A percentile compares a stretch with the other conserved stretches of the same genome.
These are phyloP conservation scores for Argynnis bischoffii DNA, from an alignment of 2,888 invertebrate genomes.

Conservation along the genomic window DNA sequence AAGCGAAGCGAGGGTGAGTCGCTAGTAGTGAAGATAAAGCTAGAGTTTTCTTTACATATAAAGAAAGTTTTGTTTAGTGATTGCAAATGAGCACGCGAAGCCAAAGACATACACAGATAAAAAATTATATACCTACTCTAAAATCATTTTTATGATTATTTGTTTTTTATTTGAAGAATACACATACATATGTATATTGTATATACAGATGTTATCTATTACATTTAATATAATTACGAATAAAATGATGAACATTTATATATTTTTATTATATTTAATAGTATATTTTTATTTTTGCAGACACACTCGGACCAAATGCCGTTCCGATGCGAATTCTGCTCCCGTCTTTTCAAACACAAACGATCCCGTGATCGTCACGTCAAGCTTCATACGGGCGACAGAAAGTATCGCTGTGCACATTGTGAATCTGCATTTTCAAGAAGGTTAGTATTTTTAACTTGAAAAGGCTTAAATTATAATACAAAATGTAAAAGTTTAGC, in stretches of 20 bases:
- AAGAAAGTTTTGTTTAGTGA: too few species aligned
- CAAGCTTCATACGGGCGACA: constrained; percentile 95
- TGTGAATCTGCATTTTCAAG: constrained; percentile 96
- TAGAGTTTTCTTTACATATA: too few species aligned
- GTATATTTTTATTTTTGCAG: constrained; percentile 84
- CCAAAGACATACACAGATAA: too few species aligned
- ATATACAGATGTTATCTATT: too few species aligned
- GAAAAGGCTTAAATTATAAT: not conserved
- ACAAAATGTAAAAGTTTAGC: not conserved
- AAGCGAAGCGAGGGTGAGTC: too few species aligned
- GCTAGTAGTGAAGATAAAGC: too few species aligned
- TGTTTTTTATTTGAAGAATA: too few species aligned
- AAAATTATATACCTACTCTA: too few species aligned
- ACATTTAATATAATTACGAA: too few species aligned
- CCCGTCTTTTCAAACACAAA: constrained; percentile 96
- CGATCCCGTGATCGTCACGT: constrained; percentile 96
- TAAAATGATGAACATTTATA: too few species aligned
- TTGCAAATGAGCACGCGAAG: too few species aligned
- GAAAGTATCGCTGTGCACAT: constrained; percentile 94
- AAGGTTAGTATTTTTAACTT: constrained; percentile 82
- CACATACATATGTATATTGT: not conserved
- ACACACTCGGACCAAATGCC: constrained; percentile 96
- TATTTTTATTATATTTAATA: not conserved
- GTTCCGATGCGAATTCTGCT: constrained; percentile 95
- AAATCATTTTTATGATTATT: too few species aligned